phyloP scores from a whole-genome alignment of 2,888 invertebrate genomes.

The Hyles lineata region DNA sequence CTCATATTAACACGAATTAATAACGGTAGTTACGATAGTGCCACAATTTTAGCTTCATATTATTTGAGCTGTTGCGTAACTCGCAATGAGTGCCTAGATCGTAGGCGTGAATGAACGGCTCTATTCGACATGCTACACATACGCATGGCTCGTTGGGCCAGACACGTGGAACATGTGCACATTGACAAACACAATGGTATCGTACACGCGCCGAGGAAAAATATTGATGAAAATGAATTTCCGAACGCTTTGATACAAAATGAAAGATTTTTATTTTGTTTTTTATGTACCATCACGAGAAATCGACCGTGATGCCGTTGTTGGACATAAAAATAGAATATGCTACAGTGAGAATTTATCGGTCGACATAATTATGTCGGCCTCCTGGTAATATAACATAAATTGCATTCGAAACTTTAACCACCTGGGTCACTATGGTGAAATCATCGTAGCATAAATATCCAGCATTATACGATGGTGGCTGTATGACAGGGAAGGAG shows the following conservation, averaged over 20 bases:
- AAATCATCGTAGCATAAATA: too few relatives aligned
- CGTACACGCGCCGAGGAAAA: not conserved
- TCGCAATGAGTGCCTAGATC: not conserved
- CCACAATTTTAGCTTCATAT: not conserved
- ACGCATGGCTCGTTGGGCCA: not conserved
- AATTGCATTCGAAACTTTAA: too few relatives aligned
- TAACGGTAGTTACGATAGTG: not conserved
- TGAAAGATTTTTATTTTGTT: too few relatives aligned
- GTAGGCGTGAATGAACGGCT: constrained; percentile 6
- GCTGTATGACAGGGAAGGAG: too few relatives aligned
- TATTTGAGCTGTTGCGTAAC: not conserved
- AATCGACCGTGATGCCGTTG: too few relatives aligned
- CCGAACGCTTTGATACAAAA: not conserved
- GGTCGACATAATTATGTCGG: too few relatives aligned
- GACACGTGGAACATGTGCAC: not conserved
- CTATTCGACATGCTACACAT: constrained; percentile 2
- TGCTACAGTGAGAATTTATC: too few relatives aligned
- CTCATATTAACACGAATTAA: not conserved
- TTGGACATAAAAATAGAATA: too few relatives aligned
- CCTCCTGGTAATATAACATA: too few relatives aligned
- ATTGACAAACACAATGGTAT: not conserved
- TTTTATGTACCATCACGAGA: too few relatives aligned
- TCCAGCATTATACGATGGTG: too few relatives aligned
- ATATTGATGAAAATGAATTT: not conserved
- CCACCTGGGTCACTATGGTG: too few relatives aligned